phyloP scores from a whole-genome alignment of 2,113 vertebrate genomes.

The Castor canadensis region DNA sequence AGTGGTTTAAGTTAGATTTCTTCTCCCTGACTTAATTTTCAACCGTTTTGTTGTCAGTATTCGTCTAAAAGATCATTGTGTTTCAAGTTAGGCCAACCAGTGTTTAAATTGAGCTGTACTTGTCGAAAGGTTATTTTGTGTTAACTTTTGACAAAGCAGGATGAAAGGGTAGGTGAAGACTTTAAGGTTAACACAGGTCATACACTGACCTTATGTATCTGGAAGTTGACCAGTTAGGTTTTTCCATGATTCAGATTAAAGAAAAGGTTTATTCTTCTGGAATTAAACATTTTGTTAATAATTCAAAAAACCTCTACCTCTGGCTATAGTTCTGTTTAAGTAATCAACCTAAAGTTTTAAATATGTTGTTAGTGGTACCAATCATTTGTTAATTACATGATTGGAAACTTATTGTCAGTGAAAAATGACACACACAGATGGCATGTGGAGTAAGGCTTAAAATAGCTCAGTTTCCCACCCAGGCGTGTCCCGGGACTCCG shows the following conservation, averaged over 20 bases:
- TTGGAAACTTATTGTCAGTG: slow-evolving; percentile 77
- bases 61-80: not conserved
- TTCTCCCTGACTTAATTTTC: slow-evolving; percentile 15
- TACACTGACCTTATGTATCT: not conserved
- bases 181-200: not conserved
- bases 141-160: not conserved
- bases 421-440: slow-evolving; percentile 90
- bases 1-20: not conserved
- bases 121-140: not conserved
- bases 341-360: not conserved
- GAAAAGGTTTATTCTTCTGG: not conserved
- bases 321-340: not conserved
- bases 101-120: not conserved
- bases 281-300: slow-evolving; percentile 7
- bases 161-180: not conserved
- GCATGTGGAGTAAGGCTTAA: slow-evolving; percentile 89
- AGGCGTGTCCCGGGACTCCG: slow-evolving; percentile 70
- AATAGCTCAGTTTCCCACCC: slow-evolving; percentile 89
- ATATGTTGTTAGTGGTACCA: not conserved
- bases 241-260: not conserved
- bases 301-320: slow-evolving; percentile 34
- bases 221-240: not conserved
- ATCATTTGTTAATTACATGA: slow-evolving; percentile 40
- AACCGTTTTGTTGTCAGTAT: not conserved
- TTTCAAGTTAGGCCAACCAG: not conserved